Conservation (phyloP, 1,140 invertebrate species). For the Atta cephalotes region DNA sequence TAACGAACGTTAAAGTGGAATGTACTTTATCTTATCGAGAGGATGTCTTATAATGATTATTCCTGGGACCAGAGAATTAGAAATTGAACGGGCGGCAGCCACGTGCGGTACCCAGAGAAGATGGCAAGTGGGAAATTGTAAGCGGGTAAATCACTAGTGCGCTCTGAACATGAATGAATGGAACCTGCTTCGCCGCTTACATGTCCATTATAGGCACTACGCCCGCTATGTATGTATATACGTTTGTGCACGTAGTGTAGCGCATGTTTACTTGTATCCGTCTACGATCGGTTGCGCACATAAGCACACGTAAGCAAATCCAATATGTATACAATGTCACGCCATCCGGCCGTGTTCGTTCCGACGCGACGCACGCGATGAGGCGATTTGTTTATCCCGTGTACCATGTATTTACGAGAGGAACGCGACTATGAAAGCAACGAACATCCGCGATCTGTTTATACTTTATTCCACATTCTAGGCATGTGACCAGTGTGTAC, state of each 20-base stretch:
- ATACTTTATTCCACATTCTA: conserved; percentile 58
- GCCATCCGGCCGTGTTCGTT: not conserved
- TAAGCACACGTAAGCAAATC: too few species aligned
- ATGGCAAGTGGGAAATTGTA: conserved; percentile 82
- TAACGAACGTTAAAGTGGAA: too few species aligned
- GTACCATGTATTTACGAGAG: conserved; percentile 39
- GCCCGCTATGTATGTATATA: not conserved
- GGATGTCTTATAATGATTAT: not conserved
- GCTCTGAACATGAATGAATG: conserved; percentile 84
- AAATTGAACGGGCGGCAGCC: conserved; percentile 61
- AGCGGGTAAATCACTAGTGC: conserved; percentile 81
- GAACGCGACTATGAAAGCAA: not conserved
- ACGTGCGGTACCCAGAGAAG: conserved; percentile 63
- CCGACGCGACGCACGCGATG: not conserved
- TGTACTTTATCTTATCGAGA: not conserved
- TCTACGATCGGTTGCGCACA: conserved; percentile 39
- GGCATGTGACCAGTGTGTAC: not conserved
- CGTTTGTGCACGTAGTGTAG: conserved; percentile 3
- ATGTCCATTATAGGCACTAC: conserved; percentile 84
- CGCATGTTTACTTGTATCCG: conserved; percentile 12
- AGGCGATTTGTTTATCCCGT: conserved; percentile 46
- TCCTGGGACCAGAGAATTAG: conserved; percentile 67
- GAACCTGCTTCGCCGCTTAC: conserved; percentile 84
- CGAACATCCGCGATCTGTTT: conserved; percentile 21
- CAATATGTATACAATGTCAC: conserved; percentile 46